phyloP scores from a whole-genome alignment of 1,140 invertebrate genomes.

The Papilio polyxenes region DNA sequence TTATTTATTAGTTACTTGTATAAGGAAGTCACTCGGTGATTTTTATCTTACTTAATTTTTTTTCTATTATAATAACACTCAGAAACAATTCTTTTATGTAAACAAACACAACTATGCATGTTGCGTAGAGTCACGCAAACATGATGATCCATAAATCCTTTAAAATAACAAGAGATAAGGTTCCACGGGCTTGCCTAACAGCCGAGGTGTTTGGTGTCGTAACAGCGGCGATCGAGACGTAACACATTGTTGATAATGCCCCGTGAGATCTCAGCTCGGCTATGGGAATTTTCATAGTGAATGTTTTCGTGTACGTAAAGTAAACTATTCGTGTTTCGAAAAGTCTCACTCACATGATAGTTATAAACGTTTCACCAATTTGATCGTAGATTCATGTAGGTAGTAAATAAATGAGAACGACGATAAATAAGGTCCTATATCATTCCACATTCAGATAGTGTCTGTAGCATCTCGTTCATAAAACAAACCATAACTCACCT shows the following conservation, averaged over 20 bases:
- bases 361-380: background rate
- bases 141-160: constrained; percentile 20
- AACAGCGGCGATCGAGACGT: background rate
- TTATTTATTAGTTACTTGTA: background rate
- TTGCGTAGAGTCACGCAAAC: background rate
- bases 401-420: background rate
- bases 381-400: background rate
- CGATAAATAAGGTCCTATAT: background rate
- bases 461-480: background rate
- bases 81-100: background rate
- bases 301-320: background rate
- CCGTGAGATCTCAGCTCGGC: background rate
- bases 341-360: background rate
- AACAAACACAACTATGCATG: background rate
- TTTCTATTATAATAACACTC: background rate
- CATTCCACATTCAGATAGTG: background rate
- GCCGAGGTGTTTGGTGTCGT: background rate
- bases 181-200: background rate
- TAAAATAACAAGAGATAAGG: constrained; percentile 15
- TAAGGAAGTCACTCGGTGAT: too few species aligned
- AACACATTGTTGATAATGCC: background rate
- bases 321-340: background rate
- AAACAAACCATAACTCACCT: background rate
- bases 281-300: constrained; percentile 2
- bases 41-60: too few species aligned